phyloP scores from a whole-genome alignment of 2,113 vertebrate species.

The Ramphastos sulfuratus region DNA sequence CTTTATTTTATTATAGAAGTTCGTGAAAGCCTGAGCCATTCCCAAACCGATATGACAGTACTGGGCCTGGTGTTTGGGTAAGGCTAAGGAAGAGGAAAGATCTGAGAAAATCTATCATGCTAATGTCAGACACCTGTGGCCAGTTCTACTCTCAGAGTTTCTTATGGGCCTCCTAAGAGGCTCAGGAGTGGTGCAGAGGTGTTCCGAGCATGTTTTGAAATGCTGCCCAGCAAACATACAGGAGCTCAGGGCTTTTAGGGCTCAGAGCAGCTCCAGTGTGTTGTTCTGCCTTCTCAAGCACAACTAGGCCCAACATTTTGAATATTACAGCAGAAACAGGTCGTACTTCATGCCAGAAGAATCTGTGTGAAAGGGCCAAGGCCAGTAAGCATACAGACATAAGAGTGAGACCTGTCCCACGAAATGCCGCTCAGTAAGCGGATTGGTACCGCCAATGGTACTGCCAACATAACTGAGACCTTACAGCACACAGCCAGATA shows the following conservation, averaged over 20 bases:
- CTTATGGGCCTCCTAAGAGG: neutral
- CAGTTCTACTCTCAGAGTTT: neutral
- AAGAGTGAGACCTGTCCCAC: neutral
- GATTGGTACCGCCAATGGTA: neutral
- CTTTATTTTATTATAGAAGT: too few species aligned
- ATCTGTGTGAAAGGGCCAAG: neutral
- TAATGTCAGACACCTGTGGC: neutral
- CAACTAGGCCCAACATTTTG: neutral
- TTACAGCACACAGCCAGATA: neutral
- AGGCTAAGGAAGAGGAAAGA: neutral
- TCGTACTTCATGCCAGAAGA: neutral
- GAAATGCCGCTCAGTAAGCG: neutral
- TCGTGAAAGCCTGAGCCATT: neutral
- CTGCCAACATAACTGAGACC: neutral
- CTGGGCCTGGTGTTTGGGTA: neutral
- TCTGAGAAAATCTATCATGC: neutral
- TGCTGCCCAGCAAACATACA: neutral
- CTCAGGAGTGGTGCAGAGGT: neutral
- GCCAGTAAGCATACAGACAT: neutral
- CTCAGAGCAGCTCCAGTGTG: neutral
- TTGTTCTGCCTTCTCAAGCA: neutral
- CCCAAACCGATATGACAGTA: neutral
- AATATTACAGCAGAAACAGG: neutral
- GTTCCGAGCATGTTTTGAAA: slow-evolving; percentile 16
- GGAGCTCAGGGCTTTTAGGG: neutral